A percentile compares a stretch with the other conserved stretches of the same genome.
These are phyloP conservation scores for Corythornis leucogaster DNA, from an alignment of 2,797 vertebrate species.

Conservation along the genomic window DNA sequence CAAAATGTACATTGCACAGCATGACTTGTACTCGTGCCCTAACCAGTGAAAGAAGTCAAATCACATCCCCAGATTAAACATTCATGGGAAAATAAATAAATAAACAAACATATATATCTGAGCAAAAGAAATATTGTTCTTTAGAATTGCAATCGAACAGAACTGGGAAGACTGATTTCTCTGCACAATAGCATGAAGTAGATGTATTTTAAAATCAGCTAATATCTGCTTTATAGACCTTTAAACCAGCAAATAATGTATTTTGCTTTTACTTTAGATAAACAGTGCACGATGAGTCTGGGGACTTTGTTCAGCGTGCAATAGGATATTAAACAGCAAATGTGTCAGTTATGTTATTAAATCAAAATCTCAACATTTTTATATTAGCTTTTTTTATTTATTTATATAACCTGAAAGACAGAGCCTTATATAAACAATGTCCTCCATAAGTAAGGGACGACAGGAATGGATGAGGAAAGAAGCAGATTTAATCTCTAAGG, in stretches of 20 bases:
- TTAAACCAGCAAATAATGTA: conserved; percentile 44
- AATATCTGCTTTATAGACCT: conserved; percentile 49
- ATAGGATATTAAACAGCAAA: conserved; percentile 42
- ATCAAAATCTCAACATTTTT: conserved; percentile 10
- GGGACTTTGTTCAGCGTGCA: conserved; percentile 21
- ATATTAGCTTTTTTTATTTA: neutral
- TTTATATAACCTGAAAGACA: neutral
- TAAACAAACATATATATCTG: neutral
- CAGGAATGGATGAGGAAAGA: neutral
- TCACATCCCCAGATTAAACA: neutral
- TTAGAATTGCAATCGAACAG: neutral
- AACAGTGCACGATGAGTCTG: conserved; percentile 37
- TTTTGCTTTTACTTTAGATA: conserved; percentile 65
- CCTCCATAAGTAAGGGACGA: neutral
- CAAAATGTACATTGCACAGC: conserved; percentile 10
- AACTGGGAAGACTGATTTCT: conserved; percentile 1
- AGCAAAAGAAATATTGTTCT: neutral
- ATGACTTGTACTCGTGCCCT: neutral
- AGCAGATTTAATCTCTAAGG: neutral
- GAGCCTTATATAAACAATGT: neutral
- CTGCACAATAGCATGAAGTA: neutral
- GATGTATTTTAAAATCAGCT: conserved; percentile 53
- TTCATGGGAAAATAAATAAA: neutral
- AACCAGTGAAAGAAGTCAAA: neutral
- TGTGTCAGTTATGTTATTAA: conserved; percentile 27